Base-by-base conservation (phyloP, 2,113 vertebrate species). In the cat (Felis catus) region DNA sequence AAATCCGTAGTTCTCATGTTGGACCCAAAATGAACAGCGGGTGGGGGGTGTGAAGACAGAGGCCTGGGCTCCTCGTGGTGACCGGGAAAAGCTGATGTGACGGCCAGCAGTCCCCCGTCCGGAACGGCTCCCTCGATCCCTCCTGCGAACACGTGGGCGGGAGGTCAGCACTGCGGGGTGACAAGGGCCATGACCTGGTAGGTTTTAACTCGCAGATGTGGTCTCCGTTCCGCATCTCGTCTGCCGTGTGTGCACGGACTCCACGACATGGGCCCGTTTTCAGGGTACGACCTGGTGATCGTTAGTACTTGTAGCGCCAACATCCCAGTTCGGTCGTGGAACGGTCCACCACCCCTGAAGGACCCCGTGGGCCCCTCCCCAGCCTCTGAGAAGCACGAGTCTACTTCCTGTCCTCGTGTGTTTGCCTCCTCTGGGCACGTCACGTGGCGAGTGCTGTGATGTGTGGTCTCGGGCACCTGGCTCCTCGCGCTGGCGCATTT, bases 11-110 rank as follows among this genome's bases (percentile, higher is more conserved):
- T 48, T 94, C 21, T 21, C n/a, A 36, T 7, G 0, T 27, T 25
- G 25, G 4, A 5, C 31, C 73, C 29, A 25, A 14, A 79, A 21
- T 16, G 29, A 55, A 4, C 33, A 29, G 11, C 14, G 1, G 12
- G 3, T 3, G 18, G 51, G 33, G 18, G 23, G 11, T 3, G 25
- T 18, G 68, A 13, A 33, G 39, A 4, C 45, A 27, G 45, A 4
- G 19, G 21, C 48, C n/a, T 23, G 23, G 41, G 85, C 33, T 27
- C 8, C 79, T 4, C 5, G 11, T 15, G 16, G 1, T 74, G 12
- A 36, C 27, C 0, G 41, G 5, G 19, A n/a, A 29, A 25, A 1
- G 31, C 41, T 1, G 21, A 4, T 6, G 6, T 23, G 12, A 12
- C 3, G 71, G 27, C 71, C 23, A 11, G 23, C 23, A 6, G 74